Conservation (phyloP, 2,888 invertebrate genomes). For the Lycophotia porphyrea region DNA sequence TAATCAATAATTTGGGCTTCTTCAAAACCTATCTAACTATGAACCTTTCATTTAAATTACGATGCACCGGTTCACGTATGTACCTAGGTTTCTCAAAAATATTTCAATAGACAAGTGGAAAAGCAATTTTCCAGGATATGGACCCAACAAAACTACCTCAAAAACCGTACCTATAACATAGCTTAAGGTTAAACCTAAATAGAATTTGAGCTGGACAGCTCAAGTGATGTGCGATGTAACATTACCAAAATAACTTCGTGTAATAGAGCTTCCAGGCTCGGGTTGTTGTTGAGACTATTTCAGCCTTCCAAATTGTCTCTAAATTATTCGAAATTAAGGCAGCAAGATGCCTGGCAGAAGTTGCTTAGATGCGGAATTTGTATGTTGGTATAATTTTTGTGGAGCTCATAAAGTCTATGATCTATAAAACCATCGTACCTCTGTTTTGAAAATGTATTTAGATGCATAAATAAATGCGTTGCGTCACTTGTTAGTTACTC, state of each 20-base stretch:
- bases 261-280: conserved; percentile 46
- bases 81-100: not conserved
- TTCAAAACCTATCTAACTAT: not conserved
- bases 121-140: conserved; percentile 6
- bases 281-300: conserved; percentile 39
- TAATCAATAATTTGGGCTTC: not conserved
- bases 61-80: not conserved
- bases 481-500: not conserved
- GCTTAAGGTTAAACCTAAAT: conserved; percentile 32
- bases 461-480: not conserved
- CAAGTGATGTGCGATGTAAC: conserved; percentile 40
- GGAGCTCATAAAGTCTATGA: conserved; percentile 1
- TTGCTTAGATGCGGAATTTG: conserved; percentile 18
- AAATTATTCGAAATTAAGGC: conserved; percentile 49
- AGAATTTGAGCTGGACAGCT: conserved; percentile 42
- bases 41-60: not conserved
- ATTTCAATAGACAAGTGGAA: not conserved
- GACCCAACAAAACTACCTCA: not conserved
- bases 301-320: conserved; percentile 42
- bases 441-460: not conserved
- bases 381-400: conserved; percentile 27
- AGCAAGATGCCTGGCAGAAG: conserved; percentile 23
- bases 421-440: not conserved
- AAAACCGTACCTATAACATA: not conserved
- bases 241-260: conserved; percentile 52